Conservation (phyloP, 2,797 vertebrate species). For the Anolis apletophallus region DNA sequence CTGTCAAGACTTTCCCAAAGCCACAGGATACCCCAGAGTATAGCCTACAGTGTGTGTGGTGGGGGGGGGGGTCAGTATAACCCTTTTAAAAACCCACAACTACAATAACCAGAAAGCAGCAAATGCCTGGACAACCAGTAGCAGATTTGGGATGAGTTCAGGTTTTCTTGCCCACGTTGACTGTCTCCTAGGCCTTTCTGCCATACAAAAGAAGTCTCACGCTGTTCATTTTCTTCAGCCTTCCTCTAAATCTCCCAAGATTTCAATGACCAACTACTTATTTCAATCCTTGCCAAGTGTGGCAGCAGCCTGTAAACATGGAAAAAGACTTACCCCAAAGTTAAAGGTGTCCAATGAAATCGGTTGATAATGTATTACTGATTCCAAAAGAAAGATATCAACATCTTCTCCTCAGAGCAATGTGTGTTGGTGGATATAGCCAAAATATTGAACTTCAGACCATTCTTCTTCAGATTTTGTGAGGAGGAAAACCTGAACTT, state of each 20-base stretch:
- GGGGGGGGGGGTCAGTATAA: too few species aligned
- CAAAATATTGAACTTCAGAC: not conserved
- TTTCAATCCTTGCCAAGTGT: not conserved
- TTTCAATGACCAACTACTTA: not conserved
- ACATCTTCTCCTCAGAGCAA: not conserved
- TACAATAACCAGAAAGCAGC: too few species aligned
- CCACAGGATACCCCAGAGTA: too few species aligned
- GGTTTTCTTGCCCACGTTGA: too few species aligned
- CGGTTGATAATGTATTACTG: not conserved
- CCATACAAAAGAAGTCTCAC: not conserved
- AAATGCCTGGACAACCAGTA: too few species aligned
- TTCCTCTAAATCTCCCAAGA: not conserved
- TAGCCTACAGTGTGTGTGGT: too few species aligned
- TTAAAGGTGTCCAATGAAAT: not conserved
- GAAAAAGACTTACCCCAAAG: constrained; percentile 19
- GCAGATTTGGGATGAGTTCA: too few species aligned
- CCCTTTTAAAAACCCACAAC: too few species aligned
- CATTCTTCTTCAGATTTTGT: not conserved
- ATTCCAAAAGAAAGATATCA: not conserved
- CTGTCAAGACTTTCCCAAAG: too few species aligned
- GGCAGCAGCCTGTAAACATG: not conserved
- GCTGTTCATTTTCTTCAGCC: not conserved
- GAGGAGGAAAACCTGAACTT: constrained; percentile 11
- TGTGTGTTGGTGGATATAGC: not conserved
- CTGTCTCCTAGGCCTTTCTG: too few species aligned